Evolutionary conservation across 2,113 vertebrate species (phyloP), one percentile per base, ranked within the genome.

Genomic region (Sturnira hondurensis): DNA sequence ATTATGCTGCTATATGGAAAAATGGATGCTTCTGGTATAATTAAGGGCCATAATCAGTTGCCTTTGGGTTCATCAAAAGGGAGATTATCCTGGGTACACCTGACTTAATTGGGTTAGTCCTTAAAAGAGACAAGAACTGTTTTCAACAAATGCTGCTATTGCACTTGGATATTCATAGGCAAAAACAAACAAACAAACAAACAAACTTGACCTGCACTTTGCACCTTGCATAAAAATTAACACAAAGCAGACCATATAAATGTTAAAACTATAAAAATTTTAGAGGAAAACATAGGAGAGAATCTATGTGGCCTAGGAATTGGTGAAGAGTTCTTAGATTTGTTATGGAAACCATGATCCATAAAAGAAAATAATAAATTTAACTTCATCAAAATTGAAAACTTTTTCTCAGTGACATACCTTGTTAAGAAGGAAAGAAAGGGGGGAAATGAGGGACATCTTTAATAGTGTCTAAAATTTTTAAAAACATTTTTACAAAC

Each of bases 61-160:
- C 89, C 31, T 93, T 87, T 70, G 54, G 63, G 54, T 73, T 86
- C 41, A 81, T 70, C 43, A 86, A 95, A 93, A 81, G 31, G 50
- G 15, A 58, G 4, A 63, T 78, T 91, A 80, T 91, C 36, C 61
- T 68, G 54, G 58, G 7, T 82, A 20, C 20, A n/a, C 65, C 58
- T 87, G 22, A 94, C n/a, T 92, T 80, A 92, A 84, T 77, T 33
- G 80, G 15, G 26, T 45, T 43, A 96, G 16, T 36, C 38, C 52
- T 96, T 93, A 90, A 96, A 92, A 85, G n/a, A 38, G 43, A 91
- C 7, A 92, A 92, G 17, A 94, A 89, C 4, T 67, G 22, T 90
- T 94, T 91, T 91, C 41, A 95, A 94, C 13, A 91, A 93, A 81
- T n/a, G 8, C 12, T 92, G 47, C 77, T 58, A 16, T 24, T 86